Evolutionary conservation across 2,113 vertebrate genomes (phyloP).

Genomic region (Cyphomyrus discorhynchus): DNA sequence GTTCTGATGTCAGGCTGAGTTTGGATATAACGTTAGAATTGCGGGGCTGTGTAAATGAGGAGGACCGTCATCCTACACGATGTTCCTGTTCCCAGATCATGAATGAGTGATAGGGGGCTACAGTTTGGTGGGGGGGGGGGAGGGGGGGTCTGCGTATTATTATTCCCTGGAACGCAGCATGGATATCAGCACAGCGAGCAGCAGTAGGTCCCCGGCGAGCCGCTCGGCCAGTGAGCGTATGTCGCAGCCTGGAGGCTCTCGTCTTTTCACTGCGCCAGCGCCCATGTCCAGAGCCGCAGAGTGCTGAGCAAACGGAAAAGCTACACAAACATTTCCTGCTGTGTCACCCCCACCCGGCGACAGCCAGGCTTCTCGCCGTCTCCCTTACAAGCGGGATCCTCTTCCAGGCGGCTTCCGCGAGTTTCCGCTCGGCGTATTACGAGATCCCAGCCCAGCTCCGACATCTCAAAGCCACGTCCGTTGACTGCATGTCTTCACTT

Average conservation of each 20-base stretch:
- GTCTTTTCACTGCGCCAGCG: not conserved
- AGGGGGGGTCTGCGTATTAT: not conserved
- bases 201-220: not conserved
- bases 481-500: not conserved
- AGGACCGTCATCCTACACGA: not conserved
- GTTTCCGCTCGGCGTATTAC: slow-evolving; percentile 49
- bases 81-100: not conserved
- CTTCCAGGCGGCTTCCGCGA: slow-evolving; percentile 59
- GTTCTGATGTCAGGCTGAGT: not conserved
- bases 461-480: not conserved
- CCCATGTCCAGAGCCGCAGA: slow-evolving; percentile 43
- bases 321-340: slow-evolving; percentile 67
- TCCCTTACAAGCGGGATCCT: slow-evolving; percentile 63
- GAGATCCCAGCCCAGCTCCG: slow-evolving; percentile 27
- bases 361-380: slow-evolving; percentile 57
- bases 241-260: not conserved
- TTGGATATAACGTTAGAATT: not conserved
- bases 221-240: not conserved
- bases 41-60: not conserved
- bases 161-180: not conserved
- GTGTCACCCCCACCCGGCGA: slow-evolving; percentile 65
- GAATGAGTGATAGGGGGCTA: not conserved
- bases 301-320: slow-evolving; percentile 75
- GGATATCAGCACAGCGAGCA: not conserved
- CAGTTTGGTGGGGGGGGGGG: not conserved